Conservation (phyloP, 2,888 invertebrate genomes). For the Meiosimyza decipiens region DNA sequence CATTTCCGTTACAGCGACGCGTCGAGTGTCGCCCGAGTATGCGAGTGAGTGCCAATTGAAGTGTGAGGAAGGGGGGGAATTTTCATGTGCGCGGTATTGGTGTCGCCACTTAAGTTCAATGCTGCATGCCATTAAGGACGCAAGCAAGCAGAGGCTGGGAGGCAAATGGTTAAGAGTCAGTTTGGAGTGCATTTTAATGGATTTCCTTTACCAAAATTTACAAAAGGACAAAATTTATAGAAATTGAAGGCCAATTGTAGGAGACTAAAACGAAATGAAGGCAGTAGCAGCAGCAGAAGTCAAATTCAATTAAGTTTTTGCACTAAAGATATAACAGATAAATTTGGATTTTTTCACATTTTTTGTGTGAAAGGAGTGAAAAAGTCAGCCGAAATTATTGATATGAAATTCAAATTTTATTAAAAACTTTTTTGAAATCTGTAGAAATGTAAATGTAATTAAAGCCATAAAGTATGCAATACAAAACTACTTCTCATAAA, state of each 20-base stretch:
- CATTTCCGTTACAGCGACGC: conserved; percentile 14
- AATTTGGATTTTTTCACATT: too few species aligned
- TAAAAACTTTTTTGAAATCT: too few species aligned
- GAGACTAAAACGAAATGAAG: neutral
- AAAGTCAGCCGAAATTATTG: too few species aligned
- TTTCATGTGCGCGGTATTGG: conserved; percentile 2
- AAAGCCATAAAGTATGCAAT: too few species aligned
- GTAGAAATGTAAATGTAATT: too few species aligned
- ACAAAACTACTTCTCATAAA: too few species aligned
- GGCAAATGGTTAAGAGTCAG: neutral
- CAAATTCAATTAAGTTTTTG: conserved; percentile 15
- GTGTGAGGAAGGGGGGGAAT: neutral
- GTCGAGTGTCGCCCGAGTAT: neutral
- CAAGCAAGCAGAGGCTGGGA: neutral
- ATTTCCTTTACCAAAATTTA: neutral
- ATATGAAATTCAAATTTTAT: too few species aligned
- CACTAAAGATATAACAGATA: neutral
- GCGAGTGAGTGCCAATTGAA: conserved; percentile 18
- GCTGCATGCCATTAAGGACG: conserved; percentile 7
- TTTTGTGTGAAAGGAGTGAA: too few species aligned
- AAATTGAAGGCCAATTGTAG: neutral
- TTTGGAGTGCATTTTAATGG: conserved; percentile 21
- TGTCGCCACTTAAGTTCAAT: conserved; percentile 10
- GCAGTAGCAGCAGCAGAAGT: neutral
- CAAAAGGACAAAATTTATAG: neutral